A percentile compares a stretch with the other conserved stretches of the same genome.
These are phyloP conservation scores for Unio delphinus DNA, from an alignment of 2,888 invertebrate genomes.

Conservation along the genomic window DNA sequence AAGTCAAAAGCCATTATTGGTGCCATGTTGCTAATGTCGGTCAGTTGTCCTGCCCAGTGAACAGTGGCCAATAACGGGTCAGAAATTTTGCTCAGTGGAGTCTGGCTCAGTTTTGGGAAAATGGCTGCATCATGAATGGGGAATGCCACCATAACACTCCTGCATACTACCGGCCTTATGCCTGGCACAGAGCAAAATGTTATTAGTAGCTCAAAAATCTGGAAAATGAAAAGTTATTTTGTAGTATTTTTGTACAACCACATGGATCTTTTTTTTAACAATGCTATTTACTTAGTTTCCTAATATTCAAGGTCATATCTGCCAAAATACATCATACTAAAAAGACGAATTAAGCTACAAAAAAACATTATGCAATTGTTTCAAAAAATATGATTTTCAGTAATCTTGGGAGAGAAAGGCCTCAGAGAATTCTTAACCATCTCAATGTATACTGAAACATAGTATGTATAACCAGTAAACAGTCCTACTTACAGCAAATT, in stretches of 20 bases:
- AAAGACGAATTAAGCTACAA: no score
- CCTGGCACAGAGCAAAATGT: slow-evolving; percentile 66
- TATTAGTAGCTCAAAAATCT: slow-evolving; percentile 71
- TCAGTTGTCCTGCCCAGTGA: slow-evolving; percentile 61
- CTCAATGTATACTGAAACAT: no score
- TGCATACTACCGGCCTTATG: slow-evolving; percentile 41
- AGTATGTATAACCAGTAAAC: no score
- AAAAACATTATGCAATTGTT: no score
- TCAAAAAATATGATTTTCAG: no score
- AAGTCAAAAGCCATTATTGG: slow-evolving; percentile 60
- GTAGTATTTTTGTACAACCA: background rate
- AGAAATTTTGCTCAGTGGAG: slow-evolving; percentile 40
- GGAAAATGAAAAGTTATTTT: slow-evolving; percentile 18
- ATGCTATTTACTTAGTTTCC: background rate
- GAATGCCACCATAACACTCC: slow-evolving; percentile 37
- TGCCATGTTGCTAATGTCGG: slow-evolving; percentile 51
- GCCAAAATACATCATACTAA: background rate
- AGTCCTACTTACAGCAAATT: no score
- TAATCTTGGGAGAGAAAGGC: no score
- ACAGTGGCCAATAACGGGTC: slow-evolving; percentile 61
- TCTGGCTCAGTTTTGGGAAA: slow-evolving; percentile 25
- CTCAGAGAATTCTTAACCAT: no score
- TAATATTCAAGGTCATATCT: background rate
- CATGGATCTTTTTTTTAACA: background rate
- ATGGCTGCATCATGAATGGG: slow-evolving; percentile 32